Base-by-base conservation (phyloP, 2,888 invertebrate species). In the Volucella zonaria region DNA sequence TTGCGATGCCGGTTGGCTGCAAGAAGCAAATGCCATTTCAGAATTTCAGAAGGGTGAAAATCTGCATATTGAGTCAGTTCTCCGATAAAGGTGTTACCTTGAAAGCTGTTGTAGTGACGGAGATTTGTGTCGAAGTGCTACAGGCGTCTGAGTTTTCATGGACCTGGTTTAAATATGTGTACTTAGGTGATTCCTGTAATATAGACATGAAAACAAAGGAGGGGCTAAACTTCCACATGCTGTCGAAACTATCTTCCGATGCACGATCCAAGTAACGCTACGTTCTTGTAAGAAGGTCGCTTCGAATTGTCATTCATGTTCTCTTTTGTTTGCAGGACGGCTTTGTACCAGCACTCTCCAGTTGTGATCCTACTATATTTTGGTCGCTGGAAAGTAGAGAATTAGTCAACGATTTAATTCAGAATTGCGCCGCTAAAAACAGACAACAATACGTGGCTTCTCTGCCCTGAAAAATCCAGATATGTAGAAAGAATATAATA, bases 101-200 rank as follows among this genome's bases (percentile, higher is more conserved):
- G n/a, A 47, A 62, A 40, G 73, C 62, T 4, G 45, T 73, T 42
- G 62, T 64, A 40, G 74, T 64, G 11, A 54, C 56, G 14, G 59
- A 76, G 45, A 76, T 75, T 15, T 75, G 51, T n/a, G 15, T 75
- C 11, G 67, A 75, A 18, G 67, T 58, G 1, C 15, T 76, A 23
- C 18, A n/a, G 1, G 31, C 51, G 8, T 51, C 59, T 14, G 59
- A 59, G 6, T 8, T 38, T n/a, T 59, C 58, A 1, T 67, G 66
- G 18, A 10, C 1, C 9, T 58, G 14, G 1, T 40, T 75, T 51
- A 6, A 51, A n/a, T 45, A 68, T 47, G 14, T 68, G 12, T 54
- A 54, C 11, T 56, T 68, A 40, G 76, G 51, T 1, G 67, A 68
- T 40, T 59, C 58, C 3, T 52, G 9, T 18, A 43, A 56, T 49